These are phyloP conservation scores for Malurus leucopterus DNA, from an alignment of 2,797 vertebrate genomes.

Conservation along the genomic window DNA sequence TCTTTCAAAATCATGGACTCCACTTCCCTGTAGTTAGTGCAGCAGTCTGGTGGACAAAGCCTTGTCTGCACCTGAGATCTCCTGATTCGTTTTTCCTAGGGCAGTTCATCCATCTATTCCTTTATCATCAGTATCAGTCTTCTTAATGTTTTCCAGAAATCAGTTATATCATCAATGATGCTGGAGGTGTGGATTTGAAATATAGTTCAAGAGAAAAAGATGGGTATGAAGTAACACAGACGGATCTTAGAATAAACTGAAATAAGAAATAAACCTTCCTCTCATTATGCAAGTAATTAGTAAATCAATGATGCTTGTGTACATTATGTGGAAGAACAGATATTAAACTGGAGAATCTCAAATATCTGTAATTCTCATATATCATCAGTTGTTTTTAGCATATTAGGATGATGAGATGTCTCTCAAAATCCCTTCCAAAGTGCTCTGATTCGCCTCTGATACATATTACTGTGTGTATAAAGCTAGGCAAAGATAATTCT, in stretches of 20 bases:
- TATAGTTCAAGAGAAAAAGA: not conserved
- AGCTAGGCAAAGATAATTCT: not conserved
- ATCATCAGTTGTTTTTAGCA: not conserved
- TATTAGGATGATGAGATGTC: not conserved
- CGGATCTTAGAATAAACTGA: not conserved
- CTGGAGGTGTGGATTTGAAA: not conserved
- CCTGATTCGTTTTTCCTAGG: not conserved
- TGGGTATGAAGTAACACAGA: not conserved
- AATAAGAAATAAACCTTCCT: not conserved
- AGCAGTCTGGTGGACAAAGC: not conserved
- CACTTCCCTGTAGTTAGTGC: not conserved
- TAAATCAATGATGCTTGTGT: not conserved
- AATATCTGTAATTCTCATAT: not conserved
- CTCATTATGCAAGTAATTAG: not conserved
- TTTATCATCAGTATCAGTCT: not conserved
- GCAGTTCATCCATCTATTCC: not conserved
- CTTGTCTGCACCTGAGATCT: not conserved
- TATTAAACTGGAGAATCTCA: not conserved
- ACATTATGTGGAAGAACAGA: not conserved
- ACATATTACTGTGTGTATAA: constrained; percentile 11
- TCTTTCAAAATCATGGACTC: not conserved
- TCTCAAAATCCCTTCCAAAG: constrained; percentile 46
- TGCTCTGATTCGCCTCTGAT: constrained; percentile 33
- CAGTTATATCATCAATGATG: not conserved
- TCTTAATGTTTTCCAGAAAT: not conserved